Percentiles rank a stretch among this genome's conserved stretches.
These are phyloP conservation scores for Philereme transversata DNA, from an alignment of 2,888 invertebrate genomes.

Conservation along the genomic window DNA sequence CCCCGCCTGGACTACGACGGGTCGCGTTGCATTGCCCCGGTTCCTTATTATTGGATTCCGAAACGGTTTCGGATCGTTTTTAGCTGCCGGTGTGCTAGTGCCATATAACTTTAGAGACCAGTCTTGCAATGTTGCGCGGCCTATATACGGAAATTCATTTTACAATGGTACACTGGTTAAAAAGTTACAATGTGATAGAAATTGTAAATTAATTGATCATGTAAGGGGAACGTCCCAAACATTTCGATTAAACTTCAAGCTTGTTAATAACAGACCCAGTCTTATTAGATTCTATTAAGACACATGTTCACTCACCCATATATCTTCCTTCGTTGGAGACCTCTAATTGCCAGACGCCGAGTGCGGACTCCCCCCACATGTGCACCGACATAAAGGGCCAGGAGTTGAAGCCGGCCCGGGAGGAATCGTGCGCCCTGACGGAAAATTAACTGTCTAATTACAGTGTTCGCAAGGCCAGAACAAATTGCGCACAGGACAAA, in stretches of 20 bases:
- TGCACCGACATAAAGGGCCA: constrained; percentile 99
- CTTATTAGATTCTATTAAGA: constrained; percentile 27
- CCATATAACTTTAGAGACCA: constrained; percentile 98
- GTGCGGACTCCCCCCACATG: constrained; percentile 98
- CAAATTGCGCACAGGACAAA: not conserved
- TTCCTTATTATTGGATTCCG: constrained; percentile 73
- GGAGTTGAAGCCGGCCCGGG: constrained; percentile 95
- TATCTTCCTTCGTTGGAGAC: constrained; percentile 97
- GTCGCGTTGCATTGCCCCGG: constrained; percentile 72
- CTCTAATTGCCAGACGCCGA: constrained; percentile 97
- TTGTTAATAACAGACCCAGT: constrained; percentile 29
- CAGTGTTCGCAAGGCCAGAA: constrained; percentile 10
- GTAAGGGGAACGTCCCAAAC: constrained; percentile 14
- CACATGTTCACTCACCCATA: constrained; percentile 86
- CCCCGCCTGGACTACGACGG: constrained; percentile 71
- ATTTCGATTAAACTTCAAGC: constrained; percentile 23
- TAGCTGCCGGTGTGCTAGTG: constrained; percentile 87
- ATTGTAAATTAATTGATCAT: constrained; percentile 2
- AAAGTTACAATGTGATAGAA: constrained; percentile 7
- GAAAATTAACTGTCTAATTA: constrained; percentile 54
- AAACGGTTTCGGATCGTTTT: constrained; percentile 85
- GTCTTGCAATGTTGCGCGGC: constrained; percentile 94
- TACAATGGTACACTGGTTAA: constrained; percentile 23
- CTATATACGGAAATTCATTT: constrained; percentile 70
- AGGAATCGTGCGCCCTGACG: constrained; percentile 92